A percentile compares a stretch with the other conserved stretches of the same genome.
These are phyloP conservation scores for Stenchaetothrips biformis DNA, from an alignment of 2,888 invertebrate species.

Conservation along the genomic window DNA sequence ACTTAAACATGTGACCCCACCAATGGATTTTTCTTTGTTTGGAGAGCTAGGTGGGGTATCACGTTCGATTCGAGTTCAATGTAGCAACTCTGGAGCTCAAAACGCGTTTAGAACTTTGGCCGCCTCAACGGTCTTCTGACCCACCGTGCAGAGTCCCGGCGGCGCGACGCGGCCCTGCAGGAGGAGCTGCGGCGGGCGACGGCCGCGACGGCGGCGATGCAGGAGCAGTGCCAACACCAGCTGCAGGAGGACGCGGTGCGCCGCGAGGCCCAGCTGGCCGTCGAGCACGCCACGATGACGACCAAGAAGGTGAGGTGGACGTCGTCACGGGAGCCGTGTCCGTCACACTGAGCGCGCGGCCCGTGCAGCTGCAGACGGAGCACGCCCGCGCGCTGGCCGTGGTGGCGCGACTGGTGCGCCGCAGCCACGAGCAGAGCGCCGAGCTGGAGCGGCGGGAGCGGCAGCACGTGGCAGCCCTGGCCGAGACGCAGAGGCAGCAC, in stretches of 20 bases:
- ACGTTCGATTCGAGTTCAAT: background rate
- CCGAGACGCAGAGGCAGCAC: background rate
- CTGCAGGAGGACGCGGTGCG: background rate
- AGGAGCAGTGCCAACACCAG: background rate
- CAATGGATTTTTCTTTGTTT: no score
- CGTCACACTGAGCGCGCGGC: background rate
- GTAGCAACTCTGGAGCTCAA: no score
- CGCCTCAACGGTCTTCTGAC: no score
- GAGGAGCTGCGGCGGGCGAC: background rate
- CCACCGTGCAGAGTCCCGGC: background rate
- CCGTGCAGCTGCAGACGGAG: background rate
- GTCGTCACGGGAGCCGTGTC: background rate
- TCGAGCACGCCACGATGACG: background rate
- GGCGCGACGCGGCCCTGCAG: background rate
- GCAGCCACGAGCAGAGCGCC: conserved; percentile 1
- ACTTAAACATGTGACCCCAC: background rate
- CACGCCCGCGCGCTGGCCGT: conserved; percentile 18
- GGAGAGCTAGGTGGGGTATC: background rate
- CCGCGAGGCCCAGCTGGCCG: background rate
- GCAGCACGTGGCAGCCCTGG: background rate
- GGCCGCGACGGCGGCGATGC: background rate
- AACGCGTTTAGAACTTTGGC: no score
- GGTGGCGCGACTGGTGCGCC: conserved; percentile 5
- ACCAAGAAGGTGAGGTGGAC: background rate
- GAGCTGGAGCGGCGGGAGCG: conserved; percentile 8